phyloP scores from a whole-genome alignment of 2,797 vertebrate genomes.

The Chaenodraco wilsoni region DNA sequence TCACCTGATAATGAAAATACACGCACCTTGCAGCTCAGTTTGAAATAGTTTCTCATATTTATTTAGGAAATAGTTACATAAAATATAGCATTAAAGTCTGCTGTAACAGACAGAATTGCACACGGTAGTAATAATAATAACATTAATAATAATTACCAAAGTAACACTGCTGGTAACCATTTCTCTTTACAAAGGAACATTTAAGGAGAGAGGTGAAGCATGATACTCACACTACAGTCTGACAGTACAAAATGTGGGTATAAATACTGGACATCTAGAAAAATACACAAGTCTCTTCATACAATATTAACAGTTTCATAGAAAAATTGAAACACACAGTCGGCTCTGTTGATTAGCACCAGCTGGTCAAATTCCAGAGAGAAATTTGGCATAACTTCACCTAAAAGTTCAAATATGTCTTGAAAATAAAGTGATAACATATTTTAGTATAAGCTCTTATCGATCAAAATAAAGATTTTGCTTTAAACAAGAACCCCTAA shows the following conservation, averaged over 20 bases:
- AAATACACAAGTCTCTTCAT: slow-evolving; percentile 92
- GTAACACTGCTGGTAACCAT: slow-evolving; percentile 88
- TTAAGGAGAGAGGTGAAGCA: slow-evolving; percentile 86
- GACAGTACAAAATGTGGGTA: slow-evolving; percentile 93
- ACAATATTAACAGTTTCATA: slow-evolving; percentile 89
- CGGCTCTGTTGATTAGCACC: slow-evolving; percentile 84
- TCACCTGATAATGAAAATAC: not conserved
- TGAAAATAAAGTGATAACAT: slow-evolving; percentile 77
- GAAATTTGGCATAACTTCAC: slow-evolving; percentile 75
- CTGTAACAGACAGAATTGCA: slow-evolving; percentile 88
- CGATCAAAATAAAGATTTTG: slow-evolving; percentile 73
- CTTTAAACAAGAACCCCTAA: slow-evolving; percentile 51
- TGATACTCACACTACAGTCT: slow-evolving; percentile 85
- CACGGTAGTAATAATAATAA: slow-evolving; percentile 72
- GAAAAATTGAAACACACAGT: slow-evolving; percentile 74
- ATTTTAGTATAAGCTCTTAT: slow-evolving; percentile 67
- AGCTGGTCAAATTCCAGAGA: slow-evolving; percentile 76
- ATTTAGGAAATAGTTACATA: slow-evolving; percentile 84
- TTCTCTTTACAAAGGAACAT: slow-evolving; percentile 81
- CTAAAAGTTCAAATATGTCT: slow-evolving; percentile 73
- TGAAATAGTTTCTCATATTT: slow-evolving; percentile 79
- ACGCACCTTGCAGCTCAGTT: slow-evolving; percentile 26
- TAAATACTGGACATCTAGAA: slow-evolving; percentile 95
- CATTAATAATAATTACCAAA: slow-evolving; percentile 79
- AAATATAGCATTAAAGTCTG: slow-evolving; percentile 87